These are phyloP conservation scores for Drosophila birchii DNA, from an alignment of 2,888 invertebrate species.

Conservation along the genomic window DNA sequence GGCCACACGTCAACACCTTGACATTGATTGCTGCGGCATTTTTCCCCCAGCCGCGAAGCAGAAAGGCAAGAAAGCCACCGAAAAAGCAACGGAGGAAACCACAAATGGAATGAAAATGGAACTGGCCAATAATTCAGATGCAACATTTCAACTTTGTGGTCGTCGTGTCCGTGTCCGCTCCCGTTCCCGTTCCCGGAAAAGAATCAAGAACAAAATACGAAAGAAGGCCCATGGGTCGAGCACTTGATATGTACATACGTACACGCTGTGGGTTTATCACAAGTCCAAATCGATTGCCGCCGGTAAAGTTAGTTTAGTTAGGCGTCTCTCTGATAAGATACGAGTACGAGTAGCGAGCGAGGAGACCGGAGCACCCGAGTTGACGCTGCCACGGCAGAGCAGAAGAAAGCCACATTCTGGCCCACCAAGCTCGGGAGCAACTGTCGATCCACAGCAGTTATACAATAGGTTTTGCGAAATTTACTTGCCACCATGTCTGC, in stretches of 20 bases:
- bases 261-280: conserved; percentile 31
- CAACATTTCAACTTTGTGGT: conserved; percentile 28
- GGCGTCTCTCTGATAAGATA: conserved; percentile 72
- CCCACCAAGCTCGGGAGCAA: conserved; percentile 20
- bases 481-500: conserved; percentile 27
- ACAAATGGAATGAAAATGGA: conserved; percentile 17
- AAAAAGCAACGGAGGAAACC: conserved; percentile 28
- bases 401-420: conserved; percentile 26
- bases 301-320: conserved; percentile 63
- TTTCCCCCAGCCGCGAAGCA: neutral
- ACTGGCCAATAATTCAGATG: conserved; percentile 48
- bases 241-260: conserved; percentile 26
- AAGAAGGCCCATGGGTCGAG: conserved; percentile 25
- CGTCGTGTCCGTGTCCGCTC: conserved; percentile 17
- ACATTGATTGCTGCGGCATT: conserved; percentile 50
- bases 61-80: conserved; percentile 1
- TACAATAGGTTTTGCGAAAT: conserved; percentile 18
- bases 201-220: conserved; percentile 4
- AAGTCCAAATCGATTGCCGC: conserved; percentile 71
- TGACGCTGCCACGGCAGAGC: conserved; percentile 1
- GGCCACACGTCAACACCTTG: conserved; percentile 46
- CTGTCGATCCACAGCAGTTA: conserved; percentile 26
- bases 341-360: conserved; percentile 18
- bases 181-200: conserved; percentile 12
- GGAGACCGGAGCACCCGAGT: conserved; percentile 29